A percentile compares a stretch with the other conserved stretches of the same genome.
Evolutionary conservation across 1,140 invertebrate genomes (phyloP).

Genomic region (Brachystomella parvula): DNA sequence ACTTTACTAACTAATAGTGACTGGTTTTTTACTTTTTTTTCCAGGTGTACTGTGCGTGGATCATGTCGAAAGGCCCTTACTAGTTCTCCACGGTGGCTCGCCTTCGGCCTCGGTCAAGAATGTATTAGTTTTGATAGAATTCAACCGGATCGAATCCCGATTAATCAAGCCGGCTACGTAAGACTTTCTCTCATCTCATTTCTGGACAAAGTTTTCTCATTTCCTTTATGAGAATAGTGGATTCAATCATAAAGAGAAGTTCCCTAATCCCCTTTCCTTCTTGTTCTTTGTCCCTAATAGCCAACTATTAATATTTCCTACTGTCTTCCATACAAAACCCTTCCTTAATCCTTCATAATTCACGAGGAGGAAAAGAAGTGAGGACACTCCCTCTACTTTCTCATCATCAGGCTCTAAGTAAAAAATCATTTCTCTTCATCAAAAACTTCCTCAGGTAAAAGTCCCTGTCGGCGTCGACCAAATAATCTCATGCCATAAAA

Average conservation of each 20-base stretch:
- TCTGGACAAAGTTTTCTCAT: not conserved
- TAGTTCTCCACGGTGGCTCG: constrained; percentile 84
- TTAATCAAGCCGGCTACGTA: constrained; percentile 69
- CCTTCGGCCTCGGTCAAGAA: constrained; percentile 79
- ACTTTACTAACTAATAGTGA: too few species aligned
- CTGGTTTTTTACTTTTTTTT: constrained; percentile 39
- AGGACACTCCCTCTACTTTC: too few species aligned
- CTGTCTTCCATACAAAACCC: not conserved
- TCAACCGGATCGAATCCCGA: constrained; percentile 76
- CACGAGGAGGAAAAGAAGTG: too few species aligned
- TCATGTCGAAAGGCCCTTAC: constrained; percentile 82
- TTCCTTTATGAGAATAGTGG: not conserved
- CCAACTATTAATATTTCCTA: not conserved
- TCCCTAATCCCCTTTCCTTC: not conserved
- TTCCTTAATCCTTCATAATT: not conserved
- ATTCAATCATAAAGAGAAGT: too few species aligned
- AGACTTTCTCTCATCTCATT: constrained; percentile 37
- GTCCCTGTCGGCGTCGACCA: too few species aligned
- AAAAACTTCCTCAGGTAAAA: too few species aligned
- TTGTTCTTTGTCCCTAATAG: not conserved
- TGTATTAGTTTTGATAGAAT: constrained; percentile 95
- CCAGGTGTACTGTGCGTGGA: constrained; percentile 71
- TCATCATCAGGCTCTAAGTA: too few species aligned
- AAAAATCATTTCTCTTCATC: too few species aligned
- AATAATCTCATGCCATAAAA: too few species aligned